Percentiles rank a stretch among this genome's conserved stretches.
Evolutionary conservation across 1,140 invertebrate genomes (phyloP).

Genomic region (Drosophila sucinea): DNA sequence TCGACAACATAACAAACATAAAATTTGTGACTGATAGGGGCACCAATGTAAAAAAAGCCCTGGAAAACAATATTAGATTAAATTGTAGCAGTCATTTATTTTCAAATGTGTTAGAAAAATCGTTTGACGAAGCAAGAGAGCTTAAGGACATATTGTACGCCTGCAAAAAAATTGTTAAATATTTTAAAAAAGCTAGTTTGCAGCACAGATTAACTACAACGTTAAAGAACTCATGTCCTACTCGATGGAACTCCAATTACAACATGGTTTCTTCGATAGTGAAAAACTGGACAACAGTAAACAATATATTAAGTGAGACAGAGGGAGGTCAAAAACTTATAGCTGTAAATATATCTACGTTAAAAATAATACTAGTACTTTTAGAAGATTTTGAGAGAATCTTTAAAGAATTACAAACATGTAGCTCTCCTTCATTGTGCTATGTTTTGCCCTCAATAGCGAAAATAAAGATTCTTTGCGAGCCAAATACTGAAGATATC

Average conservation of each 20-base stretch:
- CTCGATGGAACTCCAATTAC: constrained; percentile 11
- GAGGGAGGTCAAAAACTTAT: constrained; percentile 20
- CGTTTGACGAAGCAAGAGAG: constrained; percentile 7
- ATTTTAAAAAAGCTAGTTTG: constrained; percentile 8
- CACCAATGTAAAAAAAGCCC: constrained; percentile 4
- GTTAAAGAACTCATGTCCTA: not conserved
- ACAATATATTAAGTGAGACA: constrained; percentile 17
- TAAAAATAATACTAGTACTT: constrained; percentile 24
- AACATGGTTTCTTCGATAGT: not conserved
- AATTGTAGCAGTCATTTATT: constrained; percentile 4
- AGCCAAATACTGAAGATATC: no score
- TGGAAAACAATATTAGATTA: constrained; percentile 7
- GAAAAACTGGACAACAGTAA: constrained; percentile 22
- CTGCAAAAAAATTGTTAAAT: constrained; percentile 11
- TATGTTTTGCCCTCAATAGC: no score
- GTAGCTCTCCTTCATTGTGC: not conserved
- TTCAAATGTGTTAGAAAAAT: constrained; percentile 6
- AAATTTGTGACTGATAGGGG: constrained; percentile 4
- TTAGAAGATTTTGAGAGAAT: constrained; percentile 19
- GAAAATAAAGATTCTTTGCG: no score
- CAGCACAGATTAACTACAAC: not conserved
- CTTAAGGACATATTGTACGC: constrained; percentile 5
- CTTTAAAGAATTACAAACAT: constrained; percentile 20
- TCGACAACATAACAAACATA: constrained; percentile 1
- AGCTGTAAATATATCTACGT: constrained; percentile 12